Evolutionary conservation across 2,888 invertebrate species (phyloP).

Genomic region (Harpalus rubripes): DNA sequence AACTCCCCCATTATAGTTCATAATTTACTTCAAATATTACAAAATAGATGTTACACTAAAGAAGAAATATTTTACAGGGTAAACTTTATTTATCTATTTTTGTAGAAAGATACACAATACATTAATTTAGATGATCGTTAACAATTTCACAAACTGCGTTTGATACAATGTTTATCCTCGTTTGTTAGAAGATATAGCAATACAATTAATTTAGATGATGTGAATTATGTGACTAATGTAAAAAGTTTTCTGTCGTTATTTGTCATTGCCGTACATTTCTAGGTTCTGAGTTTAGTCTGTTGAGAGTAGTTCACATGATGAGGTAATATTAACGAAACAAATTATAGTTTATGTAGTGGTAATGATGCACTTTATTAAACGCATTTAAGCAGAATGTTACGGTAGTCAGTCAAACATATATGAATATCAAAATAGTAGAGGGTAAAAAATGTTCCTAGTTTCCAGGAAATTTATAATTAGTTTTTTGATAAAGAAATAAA

Average conservation of each 20-base stretch:
- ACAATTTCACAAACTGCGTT: not conserved
- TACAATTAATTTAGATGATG: not conserved
- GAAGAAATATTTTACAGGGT: no score
- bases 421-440: no score
- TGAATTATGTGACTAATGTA: not conserved
- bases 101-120: no score
- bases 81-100: no score
- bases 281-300: not conserved
- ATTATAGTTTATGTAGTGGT: not conserved
- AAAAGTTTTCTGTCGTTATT: not conserved
- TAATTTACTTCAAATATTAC: no score
- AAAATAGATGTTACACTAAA: no score
- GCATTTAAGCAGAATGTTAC: not conserved
- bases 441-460: not conserved
- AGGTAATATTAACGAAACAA: not conserved
- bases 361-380: not conserved
- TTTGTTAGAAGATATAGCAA: not conserved
- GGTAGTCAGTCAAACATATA: no score
- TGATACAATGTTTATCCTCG: constrained; percentile 43
- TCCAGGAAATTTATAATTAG: not conserved
- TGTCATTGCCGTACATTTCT: not conserved
- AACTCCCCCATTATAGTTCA: no score
- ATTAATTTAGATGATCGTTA: no score
- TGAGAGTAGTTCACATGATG: not conserved
- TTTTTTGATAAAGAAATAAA: no score